A percentile compares a stretch with the other conserved stretches of the same genome.
Evolutionary conservation across 2,797 vertebrate species (phyloP).

Genomic region (Rhinatrema bivittatum): DNA sequence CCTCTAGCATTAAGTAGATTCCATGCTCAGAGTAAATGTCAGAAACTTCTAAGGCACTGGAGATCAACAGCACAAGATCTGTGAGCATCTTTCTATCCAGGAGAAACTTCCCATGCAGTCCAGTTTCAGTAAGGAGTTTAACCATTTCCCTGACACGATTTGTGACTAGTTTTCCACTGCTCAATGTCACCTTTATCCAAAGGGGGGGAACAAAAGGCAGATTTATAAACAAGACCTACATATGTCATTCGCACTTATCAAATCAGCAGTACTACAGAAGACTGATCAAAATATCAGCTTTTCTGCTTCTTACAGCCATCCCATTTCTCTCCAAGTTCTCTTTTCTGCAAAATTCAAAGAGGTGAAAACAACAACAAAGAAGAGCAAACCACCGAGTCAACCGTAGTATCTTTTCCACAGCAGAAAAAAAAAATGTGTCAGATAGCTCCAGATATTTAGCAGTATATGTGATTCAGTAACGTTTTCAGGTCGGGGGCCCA

Average conservation of each 20-base stretch:
- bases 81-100: conserved; percentile 20
- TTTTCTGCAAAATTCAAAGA: too few relatives aligned
- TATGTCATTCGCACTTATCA: too few relatives aligned
- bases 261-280: too few relatives aligned
- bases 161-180: conserved; percentile 38
- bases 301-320: neutral
- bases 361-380: too few relatives aligned
- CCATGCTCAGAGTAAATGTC: neutral
- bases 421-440: too few relatives aligned
- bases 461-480: too few relatives aligned
- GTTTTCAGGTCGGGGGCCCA: too few relatives aligned
- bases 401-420: too few relatives aligned
- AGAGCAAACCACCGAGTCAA: too few relatives aligned
- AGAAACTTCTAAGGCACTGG: conserved; percentile 42
- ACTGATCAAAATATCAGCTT: neutral
- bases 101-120: neutral
- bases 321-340: too few relatives aligned
- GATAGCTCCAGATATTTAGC: too few relatives aligned
- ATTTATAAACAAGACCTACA: too few relatives aligned
- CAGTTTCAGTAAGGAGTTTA: conserved; percentile 7
- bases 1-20: conserved; percentile 32
- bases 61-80: conserved; percentile 47
- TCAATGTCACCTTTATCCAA: conserved; percentile 46
- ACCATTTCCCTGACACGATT: conserved; percentile 24
- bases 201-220: neutral